These are phyloP conservation scores for Emys orbicularis DNA, from an alignment of 2,797 vertebrate species.

Conservation along the genomic window DNA sequence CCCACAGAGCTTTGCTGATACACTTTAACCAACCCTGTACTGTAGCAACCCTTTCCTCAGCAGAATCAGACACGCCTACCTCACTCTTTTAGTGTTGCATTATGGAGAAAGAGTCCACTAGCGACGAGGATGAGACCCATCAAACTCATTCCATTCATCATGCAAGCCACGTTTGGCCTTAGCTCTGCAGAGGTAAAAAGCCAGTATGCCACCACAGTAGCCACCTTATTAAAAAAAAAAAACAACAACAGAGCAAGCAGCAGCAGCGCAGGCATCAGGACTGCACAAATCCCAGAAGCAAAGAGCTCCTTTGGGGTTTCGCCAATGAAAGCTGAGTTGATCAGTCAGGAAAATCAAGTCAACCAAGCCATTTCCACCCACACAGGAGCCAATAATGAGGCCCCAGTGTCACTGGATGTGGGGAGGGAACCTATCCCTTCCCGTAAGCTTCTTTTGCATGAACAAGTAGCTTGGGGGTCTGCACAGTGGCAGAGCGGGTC, in stretches of 20 bases:
- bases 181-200: not conserved
- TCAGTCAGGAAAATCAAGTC: not conserved
- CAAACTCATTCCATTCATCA: not conserved
- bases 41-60: not conserved
- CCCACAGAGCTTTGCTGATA: not conserved
- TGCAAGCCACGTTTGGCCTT: not conserved
- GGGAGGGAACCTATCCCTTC: not conserved
- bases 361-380: not conserved
- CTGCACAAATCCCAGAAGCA: not conserved
- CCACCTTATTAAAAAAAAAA: not conserved
- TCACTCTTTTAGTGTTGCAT: not conserved
- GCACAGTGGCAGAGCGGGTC: not conserved
- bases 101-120: not conserved
- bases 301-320: not conserved
- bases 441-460: not conserved
- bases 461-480: fast-evolving
- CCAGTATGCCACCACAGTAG: not conserved
- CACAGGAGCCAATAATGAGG: not conserved
- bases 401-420: fast-evolving
- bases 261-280: not conserved
- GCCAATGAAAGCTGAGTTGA: not conserved
- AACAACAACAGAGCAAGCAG: not conserved
- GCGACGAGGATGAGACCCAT: not conserved
- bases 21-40: not conserved
- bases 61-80: not conserved